Base-by-base conservation (phyloP, 2,797 vertebrate genomes). In the Pagetopsis macropterus region DNA sequence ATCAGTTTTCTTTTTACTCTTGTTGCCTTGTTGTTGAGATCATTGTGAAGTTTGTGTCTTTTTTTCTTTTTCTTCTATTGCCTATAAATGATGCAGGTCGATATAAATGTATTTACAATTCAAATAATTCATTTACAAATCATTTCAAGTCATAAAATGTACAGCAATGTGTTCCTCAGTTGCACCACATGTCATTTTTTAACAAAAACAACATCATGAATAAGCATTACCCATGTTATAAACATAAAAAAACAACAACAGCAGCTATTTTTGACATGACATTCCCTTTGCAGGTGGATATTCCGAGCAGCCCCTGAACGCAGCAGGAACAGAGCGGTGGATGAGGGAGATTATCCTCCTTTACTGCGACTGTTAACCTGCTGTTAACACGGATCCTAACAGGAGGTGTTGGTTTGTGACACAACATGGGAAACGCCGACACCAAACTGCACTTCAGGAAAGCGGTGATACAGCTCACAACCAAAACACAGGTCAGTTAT, bases 391-490 rank as follows among this genome's bases (percentile, higher is more conserved):
- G 59, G 74, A 95, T 31, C 93, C 60, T 91, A 8, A 94, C 91
- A 90, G 92, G 2, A 90, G 94, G 87, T 95, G 69, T 44, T 13
- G 19, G 7, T 8, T 16, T 13, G 4, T 3, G 48, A 27, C 16
- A 27, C 37, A 71, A 81, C 12, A 98, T 99, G 97, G 97, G 97
- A 62, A 96, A 95, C 88, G 87, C 95, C 4, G 97, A 98, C 91
- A 96, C 95, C 63, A 98, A 98, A 92, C 96, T 98, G n/a, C 96
- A 96, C 93, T 98, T 99, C 90, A 95, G 97, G 87, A 99, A 99
- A 82, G 97, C 97, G 44, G 97, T 98, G 82, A 97, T 99, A 75
- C 97, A 98, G 91, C 96, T 98, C 76, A 98, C 97, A 17, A 99
- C 97, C 72, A 96, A 95, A 88, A 98, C 97, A 0, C 97, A 98